Conservation (phyloP, 2,113 vertebrate genomes). For the Ellobius talpinus region DNA sequence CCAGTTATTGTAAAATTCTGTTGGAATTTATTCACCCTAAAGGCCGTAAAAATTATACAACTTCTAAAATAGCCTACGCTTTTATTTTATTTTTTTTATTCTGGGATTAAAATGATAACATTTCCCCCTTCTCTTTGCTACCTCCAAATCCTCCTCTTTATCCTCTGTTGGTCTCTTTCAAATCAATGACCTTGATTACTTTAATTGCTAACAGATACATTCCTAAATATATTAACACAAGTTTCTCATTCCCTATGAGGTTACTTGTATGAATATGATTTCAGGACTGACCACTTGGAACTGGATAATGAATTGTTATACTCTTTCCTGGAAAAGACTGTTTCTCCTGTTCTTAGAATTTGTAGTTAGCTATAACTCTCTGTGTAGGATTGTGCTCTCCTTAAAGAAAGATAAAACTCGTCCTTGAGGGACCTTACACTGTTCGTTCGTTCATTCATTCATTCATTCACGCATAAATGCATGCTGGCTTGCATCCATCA, state of each 20-base stretch:
- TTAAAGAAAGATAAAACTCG: background rate
- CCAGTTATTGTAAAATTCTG: background rate
- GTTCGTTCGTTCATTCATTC: background rate
- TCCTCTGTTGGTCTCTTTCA: background rate
- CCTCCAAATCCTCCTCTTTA: background rate
- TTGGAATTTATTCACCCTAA: background rate
- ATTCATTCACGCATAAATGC: background rate
- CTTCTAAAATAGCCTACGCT: background rate
- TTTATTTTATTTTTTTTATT: background rate
- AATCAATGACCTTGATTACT: background rate
- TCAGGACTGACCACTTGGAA: background rate
- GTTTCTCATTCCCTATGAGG: background rate
- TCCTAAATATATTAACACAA: background rate
- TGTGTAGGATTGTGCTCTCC: background rate
- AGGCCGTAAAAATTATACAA: background rate
- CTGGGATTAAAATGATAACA: background rate
- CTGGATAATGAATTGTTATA: background rate
- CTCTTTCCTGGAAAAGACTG: background rate
- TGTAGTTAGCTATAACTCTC: background rate
- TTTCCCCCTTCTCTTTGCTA: background rate
- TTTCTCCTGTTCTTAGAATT: background rate
- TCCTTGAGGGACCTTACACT: background rate
- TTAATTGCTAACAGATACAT: background rate
- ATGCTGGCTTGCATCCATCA: too few species aligned
- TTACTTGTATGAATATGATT: background rate